Evolutionary conservation across 1,140 invertebrate genomes (phyloP), one percentile per base, ranked within the genome.

Genomic region (Anadara kagoshimensis): DNA sequence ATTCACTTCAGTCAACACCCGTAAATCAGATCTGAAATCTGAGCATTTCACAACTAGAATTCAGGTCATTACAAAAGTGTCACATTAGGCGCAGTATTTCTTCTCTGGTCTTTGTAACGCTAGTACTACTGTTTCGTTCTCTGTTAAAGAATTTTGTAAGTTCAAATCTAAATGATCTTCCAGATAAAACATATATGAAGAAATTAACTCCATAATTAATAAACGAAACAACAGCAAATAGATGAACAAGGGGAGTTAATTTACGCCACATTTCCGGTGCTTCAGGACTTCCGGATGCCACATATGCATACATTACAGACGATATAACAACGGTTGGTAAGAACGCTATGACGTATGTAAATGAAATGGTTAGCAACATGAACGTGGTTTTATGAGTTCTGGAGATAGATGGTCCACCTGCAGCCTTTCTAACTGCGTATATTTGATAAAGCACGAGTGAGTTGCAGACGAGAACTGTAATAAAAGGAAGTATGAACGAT

Each of bases 141-240:
- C 63, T 69, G 26, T 45, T 41, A 36, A 87, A 83, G 14, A 87
- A 68, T 14, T 78, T 67, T 29, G 79, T 67, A 41, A 87, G 69
- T 66, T 87, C 84, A 43, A 73, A 69, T n/a, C 85, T 73, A 69
- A 86, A 87, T 26, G 80, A 80, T 54, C 76, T 79, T 14, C 83
- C 85, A 24, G 81, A 86, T 24, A 86, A 36, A 18, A 87, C 78
- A 66, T 86, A 86, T 22, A 87, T 84, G 69, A 81, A 86, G 66
- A 87, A 86, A 62, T 86, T 87, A 18, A 79, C 75, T 29, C 75
- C 82, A 58, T 87, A 87, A 70, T 87, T 87, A 12, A 83, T 36
- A 18, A 80, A 75, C 0, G 81, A 80, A 10, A 85, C 58, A 14
- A 76, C 80, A 53, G 73, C 68, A 11, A 79, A 59, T 5, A 84